Evolutionary conservation across 2,888 invertebrate species (phyloP), one percentile per base, ranked within the genome.

Genomic region (Lamproptera curius): DNA sequence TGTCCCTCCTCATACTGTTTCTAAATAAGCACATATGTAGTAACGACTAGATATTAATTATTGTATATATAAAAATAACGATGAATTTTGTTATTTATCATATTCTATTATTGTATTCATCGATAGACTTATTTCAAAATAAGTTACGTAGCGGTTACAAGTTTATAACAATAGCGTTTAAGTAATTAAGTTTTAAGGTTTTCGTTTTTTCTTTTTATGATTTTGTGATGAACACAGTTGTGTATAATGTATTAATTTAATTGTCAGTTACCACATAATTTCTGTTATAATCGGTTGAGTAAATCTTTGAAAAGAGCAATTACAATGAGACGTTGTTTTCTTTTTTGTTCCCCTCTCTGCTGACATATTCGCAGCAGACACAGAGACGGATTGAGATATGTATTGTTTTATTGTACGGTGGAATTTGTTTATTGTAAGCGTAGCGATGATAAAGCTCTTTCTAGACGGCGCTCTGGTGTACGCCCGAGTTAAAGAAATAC

Each of bases 211-310:
- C 4, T 23, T 8, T 23, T 23, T 23, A 8, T 8, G 4, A 2
- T 28, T 72, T 76, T 81, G 77, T 82, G 81, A 78, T 79, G 73
- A 76, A 70, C 72, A 68, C 72, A 70, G 77, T 79, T 85, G 70
- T 83, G 76, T 79, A 77, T 76, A 75, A 75, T 76, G 73, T 76
- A 69, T 78, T 84, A 80, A 80, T 81, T 84, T 83, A 82, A 84
- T 66, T 55, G 73, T 78, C 69, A 86, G 85, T 86, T 86, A 87
- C 84, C 85, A 83, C 71, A 76, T 66, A 63, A 75, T 69, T 79
- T 86, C 76, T 86, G 84, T 87, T 85, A 71, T 63, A 75, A 74
- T 81, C 70, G 76, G 70, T 81, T 82, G 81, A 87, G 86, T 87
- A 87, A 87, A 86, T 70, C n/a, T n/a, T 73, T 67, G 73, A 74